These are phyloP conservation scores for Australoheros facetus DNA, from an alignment of 2,797 vertebrate genomes.

Conservation along the genomic window DNA sequence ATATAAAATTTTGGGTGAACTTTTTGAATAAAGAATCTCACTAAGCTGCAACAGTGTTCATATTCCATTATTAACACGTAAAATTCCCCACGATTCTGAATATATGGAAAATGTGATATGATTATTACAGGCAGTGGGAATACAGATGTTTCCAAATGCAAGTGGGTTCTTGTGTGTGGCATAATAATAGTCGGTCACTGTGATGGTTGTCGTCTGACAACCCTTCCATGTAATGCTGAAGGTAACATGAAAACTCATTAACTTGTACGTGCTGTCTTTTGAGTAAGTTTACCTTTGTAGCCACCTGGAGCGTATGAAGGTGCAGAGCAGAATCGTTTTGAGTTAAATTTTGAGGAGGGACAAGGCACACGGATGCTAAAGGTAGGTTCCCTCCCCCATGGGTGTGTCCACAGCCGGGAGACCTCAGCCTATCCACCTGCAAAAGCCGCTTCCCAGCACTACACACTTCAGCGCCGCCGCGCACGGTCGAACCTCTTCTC, in stretches of 20 bases:
- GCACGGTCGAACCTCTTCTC: conserved; percentile 11
- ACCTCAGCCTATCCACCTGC: conserved; percentile 82
- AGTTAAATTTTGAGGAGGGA: conserved; percentile 42
- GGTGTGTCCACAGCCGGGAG: conserved; percentile 74
- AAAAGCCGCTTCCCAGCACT: conserved; percentile 54
- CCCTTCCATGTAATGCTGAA: neutral
- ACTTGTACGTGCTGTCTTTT: neutral
- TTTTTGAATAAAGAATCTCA: neutral
- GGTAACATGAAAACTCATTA: neutral
- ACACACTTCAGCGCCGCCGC: conserved; percentile 43
- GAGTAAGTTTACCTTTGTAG: neutral
- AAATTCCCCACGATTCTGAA: neutral
- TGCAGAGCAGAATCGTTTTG: conserved; percentile 2
- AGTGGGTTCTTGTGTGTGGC: neutral
- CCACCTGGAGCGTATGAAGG: conserved; percentile 13
- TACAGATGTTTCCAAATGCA: neutral
- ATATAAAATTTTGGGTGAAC: conserved; percentile 25
- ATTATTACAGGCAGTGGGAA: neutral
- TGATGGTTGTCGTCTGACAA: neutral
- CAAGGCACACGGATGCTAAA: conserved; percentile 58
- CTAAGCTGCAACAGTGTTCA: neutral
- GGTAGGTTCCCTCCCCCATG: conserved; percentile 81
- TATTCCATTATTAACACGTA: neutral
- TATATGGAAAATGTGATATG: conserved; percentile 8
- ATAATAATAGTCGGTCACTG: neutral